Conservation (phyloP, 2,888 invertebrate species). For the Timema cristinae region DNA sequence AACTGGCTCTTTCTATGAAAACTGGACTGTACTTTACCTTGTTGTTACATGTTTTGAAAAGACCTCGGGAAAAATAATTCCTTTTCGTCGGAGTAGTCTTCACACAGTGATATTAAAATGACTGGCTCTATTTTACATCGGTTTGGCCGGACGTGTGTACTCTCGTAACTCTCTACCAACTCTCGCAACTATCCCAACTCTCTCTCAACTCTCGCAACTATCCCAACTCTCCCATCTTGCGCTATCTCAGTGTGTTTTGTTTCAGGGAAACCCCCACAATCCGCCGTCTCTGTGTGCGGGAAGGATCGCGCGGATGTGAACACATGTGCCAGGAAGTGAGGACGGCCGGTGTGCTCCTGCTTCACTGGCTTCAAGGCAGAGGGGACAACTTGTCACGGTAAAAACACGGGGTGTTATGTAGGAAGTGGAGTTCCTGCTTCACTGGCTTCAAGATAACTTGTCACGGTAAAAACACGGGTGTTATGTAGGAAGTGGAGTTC, state of each 20-base stretch:
- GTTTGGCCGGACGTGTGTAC: too few relatives aligned
- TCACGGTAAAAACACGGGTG: slow-evolving; percentile 7
- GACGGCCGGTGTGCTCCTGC: slow-evolving; percentile 27
- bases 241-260: not conserved
- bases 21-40: too few relatives aligned
- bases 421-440: not conserved
- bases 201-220: too few relatives aligned
- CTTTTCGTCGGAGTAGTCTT: too few relatives aligned
- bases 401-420: not conserved
- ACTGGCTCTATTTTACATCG: too few relatives aligned
- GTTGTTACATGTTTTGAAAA: too few relatives aligned
- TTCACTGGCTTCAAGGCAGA: slow-evolving; percentile 23
- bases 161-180: too few relatives aligned
- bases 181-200: too few relatives aligned
- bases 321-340: slow-evolving; percentile 48
- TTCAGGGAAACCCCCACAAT: not conserved
- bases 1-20: too few relatives aligned
- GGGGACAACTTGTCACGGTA: slow-evolving; percentile 22
- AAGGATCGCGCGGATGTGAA: slow-evolving; percentile 46
- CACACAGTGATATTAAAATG: too few relatives aligned
- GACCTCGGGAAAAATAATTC: too few relatives aligned
- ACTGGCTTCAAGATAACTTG: not conserved
- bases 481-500: not conserved
- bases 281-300: slow-evolving; percentile 29
- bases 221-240: not conserved